Conservation (phyloP, 2,113 vertebrate genomes). For the Sapajus apella region DNA sequence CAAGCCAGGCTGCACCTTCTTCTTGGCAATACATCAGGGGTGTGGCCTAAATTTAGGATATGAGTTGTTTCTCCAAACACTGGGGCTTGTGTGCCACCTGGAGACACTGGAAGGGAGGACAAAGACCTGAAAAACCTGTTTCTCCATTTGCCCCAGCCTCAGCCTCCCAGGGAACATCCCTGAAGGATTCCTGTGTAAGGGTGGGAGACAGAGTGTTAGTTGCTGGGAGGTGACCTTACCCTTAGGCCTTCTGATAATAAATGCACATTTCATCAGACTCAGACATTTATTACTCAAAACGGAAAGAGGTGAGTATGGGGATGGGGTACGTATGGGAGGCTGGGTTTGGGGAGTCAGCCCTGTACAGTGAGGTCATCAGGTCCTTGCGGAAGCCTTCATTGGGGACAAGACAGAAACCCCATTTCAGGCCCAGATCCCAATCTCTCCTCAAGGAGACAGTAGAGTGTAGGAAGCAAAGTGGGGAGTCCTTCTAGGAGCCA, state of each 20-base stretch:
- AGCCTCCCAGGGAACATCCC: neutral
- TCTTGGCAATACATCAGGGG: conserved; percentile 14
- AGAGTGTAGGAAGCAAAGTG: neutral
- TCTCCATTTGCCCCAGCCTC: neutral
- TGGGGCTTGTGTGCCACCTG: conserved; percentile 20
- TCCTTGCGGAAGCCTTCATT: neutral
- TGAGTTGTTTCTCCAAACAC: conserved; percentile 59
- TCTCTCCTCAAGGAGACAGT: neutral
- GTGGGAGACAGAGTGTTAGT: neutral
- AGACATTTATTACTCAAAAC: conserved; percentile 66
- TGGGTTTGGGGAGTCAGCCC: neutral
- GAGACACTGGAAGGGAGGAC: neutral
- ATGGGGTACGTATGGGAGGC: neutral
- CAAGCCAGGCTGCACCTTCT: neutral
- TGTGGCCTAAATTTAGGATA: conserved; percentile 51
- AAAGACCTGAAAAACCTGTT: conserved; percentile 64
- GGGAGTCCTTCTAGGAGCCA: neutral
- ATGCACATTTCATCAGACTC: neutral
- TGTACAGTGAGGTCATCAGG: neutral
- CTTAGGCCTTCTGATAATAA: conserved; percentile 9
- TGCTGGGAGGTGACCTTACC: neutral
- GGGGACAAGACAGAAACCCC: neutral
- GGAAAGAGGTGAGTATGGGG: neutral
- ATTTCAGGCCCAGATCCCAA: neutral
- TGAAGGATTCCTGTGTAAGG: neutral